Evolutionary conservation across 2,888 invertebrate genomes (phyloP).

Genomic region (Cotesia congregata): DNA sequence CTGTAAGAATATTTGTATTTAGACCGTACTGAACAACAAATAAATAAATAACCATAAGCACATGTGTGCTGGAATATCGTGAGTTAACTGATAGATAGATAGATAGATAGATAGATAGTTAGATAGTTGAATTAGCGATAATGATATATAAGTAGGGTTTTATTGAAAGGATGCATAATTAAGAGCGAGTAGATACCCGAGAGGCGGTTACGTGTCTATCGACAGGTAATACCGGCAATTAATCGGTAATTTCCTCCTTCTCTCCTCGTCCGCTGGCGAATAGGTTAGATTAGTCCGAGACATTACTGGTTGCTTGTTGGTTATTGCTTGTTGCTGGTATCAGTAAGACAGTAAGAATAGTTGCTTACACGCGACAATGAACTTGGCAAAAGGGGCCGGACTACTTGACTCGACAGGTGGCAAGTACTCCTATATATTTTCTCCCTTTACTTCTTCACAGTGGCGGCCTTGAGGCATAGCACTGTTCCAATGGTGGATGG

Average conservation of each 20-base stretch:
- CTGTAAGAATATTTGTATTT: not conserved
- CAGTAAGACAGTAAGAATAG: not conserved
- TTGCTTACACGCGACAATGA: slow-evolving; percentile 29
- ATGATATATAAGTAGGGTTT: slow-evolving; percentile 1
- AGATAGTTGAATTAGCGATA: slow-evolving; percentile 7
- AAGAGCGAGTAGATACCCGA: not conserved
- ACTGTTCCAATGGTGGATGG: not conserved
- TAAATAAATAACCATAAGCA: not conserved
- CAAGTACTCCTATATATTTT: not conserved
- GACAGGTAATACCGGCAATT: slow-evolving; percentile 31
- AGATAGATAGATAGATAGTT: not conserved
- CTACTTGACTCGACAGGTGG: slow-evolving; percentile 22
- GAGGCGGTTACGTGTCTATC: slow-evolving; percentile 22
- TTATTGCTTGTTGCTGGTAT: not conserved
- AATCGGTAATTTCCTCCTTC: slow-evolving; percentile 31
- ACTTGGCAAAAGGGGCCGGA: slow-evolving; percentile 29
- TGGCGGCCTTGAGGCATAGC: slow-evolving; percentile 20
- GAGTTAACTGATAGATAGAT: not conserved
- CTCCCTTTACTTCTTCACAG: not conserved
- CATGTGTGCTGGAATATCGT: not conserved
- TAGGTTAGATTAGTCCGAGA: not conserved
- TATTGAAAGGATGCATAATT: slow-evolving; percentile 4
- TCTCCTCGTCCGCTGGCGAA: not conserved
- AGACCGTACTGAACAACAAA: no score
- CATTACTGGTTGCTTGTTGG: not conserved